Base-by-base conservation (phyloP, 1,140 invertebrate genomes). In the Atta colombica region DNA sequence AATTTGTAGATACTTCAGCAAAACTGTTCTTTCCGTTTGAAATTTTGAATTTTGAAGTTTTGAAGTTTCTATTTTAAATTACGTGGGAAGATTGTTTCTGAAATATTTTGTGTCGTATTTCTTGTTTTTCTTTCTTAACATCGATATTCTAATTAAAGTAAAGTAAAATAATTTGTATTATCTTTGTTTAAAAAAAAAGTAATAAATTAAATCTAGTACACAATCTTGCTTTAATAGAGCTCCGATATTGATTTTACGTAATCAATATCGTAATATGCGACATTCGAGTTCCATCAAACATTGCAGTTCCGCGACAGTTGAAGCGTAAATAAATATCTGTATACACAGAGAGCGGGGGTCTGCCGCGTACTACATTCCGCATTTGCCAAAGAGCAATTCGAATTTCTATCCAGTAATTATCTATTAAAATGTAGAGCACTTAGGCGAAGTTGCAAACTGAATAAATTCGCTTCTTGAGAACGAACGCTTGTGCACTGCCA, bases 341-440 rank as follows among this genome's bases (percentile, higher is more conserved):
- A 63, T 69, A 55, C 63, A 51, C 39, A 45, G 21, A 12, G 14
- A 31, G 6, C n/a, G 53, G 6, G 21, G 12, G 35, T 35, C 25
- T 31, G 45, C 39, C 55, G 18, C 16, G n/a, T 16, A 16, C 66
- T 74, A 31, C 55, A 74, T 16, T 61, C 66, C 31, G 16, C 77
- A 69, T 81, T 61, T 61, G 18, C 18, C 69, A 75, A 74, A 74
- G 69, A 75, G 69, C 69, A 39, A 49, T 63, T 84, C 55, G 69
- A 84, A 75, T 84, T 84, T 63, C 80, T 84, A 84, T 84, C 55
- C 80, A 75, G 80, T 84, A 84, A 84, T 84, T 84, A 84, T 84
- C 80, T 61, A 84, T 84, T 84, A 75, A 84, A 84, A 84, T 84
- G 80, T 84, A 84, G 55, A 84, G 80, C 80, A 63, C 80, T 84